These are phyloP conservation scores for Molossus molossus DNA, from an alignment of 2,797 vertebrate genomes.

Conservation along the genomic window DNA sequence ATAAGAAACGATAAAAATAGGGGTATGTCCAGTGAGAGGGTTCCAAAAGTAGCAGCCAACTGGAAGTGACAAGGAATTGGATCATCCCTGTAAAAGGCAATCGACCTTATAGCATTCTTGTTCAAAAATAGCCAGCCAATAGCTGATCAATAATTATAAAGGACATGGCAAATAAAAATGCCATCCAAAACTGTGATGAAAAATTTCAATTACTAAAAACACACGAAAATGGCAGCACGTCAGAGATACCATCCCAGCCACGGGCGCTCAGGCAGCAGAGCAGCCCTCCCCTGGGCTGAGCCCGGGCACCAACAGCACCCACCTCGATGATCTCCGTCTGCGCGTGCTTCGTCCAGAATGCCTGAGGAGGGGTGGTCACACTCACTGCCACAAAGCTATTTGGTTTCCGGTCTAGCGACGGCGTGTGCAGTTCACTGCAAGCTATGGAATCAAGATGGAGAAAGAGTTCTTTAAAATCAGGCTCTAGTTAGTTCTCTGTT, in stretches of 20 bases:
- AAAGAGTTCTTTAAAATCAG: slow-evolving; percentile 65
- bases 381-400: slow-evolving; percentile 99
- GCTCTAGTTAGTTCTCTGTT: slow-evolving; percentile 4
- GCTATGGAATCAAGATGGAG: slow-evolving; percentile 87
- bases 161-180: neutral
- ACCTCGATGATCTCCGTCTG: slow-evolving; percentile 99
- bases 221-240: neutral
- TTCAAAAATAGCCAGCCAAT: neutral
- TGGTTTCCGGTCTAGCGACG: slow-evolving; percentile 96
- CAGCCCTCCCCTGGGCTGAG: fast-evolving
- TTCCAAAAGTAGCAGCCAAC: neutral
- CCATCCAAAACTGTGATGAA: neutral
- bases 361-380: slow-evolving; percentile 98
- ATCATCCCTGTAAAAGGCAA: neutral
- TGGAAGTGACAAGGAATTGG: neutral
- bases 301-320: slow-evolving; percentile 74
- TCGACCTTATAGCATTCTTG: neutral
- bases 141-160: neutral
- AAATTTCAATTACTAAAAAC: neutral
- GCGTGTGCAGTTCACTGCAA: slow-evolving; percentile 96
- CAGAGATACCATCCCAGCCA: neutral
- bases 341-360: slow-evolving; percentile 99
- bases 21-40: neutral
- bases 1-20: slow-evolving; percentile 51
- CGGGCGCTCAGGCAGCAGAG: neutral